Percentiles rank a stretch among this genome's conserved stretches.
Evolutionary conservation across 2,888 invertebrate species (phyloP).

Genomic region (Tenthredo amoena): DNA sequence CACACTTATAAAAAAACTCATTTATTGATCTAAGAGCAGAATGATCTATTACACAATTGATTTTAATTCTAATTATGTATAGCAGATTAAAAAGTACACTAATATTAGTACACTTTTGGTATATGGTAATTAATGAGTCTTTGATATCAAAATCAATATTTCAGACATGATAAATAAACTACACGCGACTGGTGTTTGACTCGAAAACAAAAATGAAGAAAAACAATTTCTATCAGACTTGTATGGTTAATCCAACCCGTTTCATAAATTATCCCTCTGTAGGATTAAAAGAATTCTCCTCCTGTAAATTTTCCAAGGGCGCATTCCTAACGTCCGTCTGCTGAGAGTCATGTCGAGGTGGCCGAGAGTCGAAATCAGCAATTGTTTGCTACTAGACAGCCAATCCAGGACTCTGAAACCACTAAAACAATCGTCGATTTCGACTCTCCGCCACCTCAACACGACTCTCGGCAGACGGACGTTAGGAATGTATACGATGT

Average conservation of each 20-base stretch:
- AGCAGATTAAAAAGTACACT: background rate
- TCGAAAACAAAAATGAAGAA: background rate
- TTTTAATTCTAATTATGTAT: slow-evolving; percentile 14
- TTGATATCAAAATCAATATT: background rate
- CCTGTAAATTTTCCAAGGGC: background rate
- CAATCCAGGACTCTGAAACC: too few relatives aligned
- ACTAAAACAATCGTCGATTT: too few relatives aligned
- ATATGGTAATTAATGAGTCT: background rate
- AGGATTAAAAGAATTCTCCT: background rate
- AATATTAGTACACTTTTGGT: slow-evolving; percentile 6
- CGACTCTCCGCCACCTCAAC: too few relatives aligned
- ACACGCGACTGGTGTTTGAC: background rate
- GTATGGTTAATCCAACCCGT: background rate
- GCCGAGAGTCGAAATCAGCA: too few relatives aligned
- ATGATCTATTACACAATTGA: slow-evolving; percentile 29
- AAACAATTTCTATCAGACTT: background rate
- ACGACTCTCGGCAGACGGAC: too few relatives aligned
- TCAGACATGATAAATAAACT: background rate
- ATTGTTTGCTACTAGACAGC: too few relatives aligned
- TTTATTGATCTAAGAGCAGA: background rate
- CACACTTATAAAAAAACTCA: background rate
- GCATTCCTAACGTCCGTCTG: too few relatives aligned
- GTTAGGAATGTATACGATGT: too few relatives aligned
- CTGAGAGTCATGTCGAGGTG: too few relatives aligned
- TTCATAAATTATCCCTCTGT: background rate